Conservation (phyloP, 2,888 invertebrate genomes). For the Amblyteles armatorius region DNA sequence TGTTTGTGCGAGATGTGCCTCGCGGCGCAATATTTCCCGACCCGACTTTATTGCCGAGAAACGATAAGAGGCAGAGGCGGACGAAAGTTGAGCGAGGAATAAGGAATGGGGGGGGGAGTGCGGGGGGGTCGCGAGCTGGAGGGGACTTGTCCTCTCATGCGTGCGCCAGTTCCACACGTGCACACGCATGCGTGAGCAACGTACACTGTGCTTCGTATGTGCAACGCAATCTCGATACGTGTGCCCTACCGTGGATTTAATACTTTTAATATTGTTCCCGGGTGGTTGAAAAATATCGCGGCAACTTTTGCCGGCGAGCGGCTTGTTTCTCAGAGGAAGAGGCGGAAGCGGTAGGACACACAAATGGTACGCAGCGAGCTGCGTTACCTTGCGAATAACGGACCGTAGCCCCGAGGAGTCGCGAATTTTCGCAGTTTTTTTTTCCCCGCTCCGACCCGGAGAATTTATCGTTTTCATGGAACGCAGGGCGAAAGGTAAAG, state of each 20-base stretch:
- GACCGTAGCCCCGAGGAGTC: background rate
- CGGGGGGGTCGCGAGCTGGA: background rate
- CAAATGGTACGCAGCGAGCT: background rate
- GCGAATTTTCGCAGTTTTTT: background rate
- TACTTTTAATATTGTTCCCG: constrained; percentile 60
- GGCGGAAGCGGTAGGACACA: background rate
- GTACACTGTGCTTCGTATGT: background rate
- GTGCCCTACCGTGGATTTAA: constrained; percentile 49
- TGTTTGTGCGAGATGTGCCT: constrained; percentile 64
- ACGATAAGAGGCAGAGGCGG: constrained; percentile 55
- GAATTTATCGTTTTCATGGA: background rate
- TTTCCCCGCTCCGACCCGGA: background rate
- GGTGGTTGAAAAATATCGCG: constrained; percentile 50
- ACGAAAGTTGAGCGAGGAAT: constrained; percentile 23
- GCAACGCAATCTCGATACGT: constrained; percentile 32
- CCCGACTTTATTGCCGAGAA: constrained; percentile 62
- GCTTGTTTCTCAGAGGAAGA: constrained; percentile 34
- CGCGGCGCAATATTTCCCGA: constrained; percentile 62
- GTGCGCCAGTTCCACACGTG: constrained; percentile 27
- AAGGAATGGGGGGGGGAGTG: background rate
- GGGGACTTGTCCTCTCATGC: constrained; percentile 35
- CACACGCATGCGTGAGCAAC: constrained; percentile 15
- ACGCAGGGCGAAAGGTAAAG: background rate
- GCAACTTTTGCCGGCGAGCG: constrained; percentile 40
- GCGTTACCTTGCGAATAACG: background rate